Percentiles rank a stretch among this genome's conserved stretches.
Conservation (phyloP, 1,140 invertebrate species). For the Lucilia cuprina region DNA sequence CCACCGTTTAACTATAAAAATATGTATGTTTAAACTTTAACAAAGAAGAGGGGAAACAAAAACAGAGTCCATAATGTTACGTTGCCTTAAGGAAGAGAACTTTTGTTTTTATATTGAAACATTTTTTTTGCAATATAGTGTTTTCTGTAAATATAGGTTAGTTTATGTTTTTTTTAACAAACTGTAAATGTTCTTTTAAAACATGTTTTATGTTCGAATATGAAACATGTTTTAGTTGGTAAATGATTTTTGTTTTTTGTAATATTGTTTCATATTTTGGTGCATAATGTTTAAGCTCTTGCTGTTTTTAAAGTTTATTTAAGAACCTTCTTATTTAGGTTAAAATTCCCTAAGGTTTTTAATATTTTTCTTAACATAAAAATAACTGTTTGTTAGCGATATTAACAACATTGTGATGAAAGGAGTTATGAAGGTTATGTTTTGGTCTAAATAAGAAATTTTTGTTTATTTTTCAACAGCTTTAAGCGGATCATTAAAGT, state of each 20-base stretch:
- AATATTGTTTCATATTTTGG: not conserved
- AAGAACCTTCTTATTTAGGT: not conserved
- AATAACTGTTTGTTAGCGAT: not conserved
- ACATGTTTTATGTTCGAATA: not conserved
- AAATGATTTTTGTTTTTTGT: not conserved
- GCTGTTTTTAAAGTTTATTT: not conserved
- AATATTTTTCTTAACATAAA: not conserved
- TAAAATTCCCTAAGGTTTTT: not conserved
- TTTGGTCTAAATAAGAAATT: no score
- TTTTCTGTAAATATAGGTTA: conserved; percentile 26
- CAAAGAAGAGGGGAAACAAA: not conserved
- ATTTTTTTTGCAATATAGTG: not conserved
- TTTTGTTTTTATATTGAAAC: not conserved
- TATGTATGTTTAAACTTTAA: not conserved
- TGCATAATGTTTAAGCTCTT: not conserved
- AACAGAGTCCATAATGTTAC: not conserved
- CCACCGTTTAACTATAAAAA: conserved; percentile 42
- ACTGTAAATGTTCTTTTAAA: conserved; percentile 18
- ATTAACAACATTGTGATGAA: no score
- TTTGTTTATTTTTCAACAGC: no score
- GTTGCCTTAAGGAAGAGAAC: conserved; percentile 20
- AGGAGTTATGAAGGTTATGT: no score
- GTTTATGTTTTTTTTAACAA: not conserved
- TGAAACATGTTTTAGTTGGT: not conserved
- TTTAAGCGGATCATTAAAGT: no score